Base-by-base conservation (phyloP, 2,797 vertebrate species). In the Cyprinodon diabolis region DNA sequence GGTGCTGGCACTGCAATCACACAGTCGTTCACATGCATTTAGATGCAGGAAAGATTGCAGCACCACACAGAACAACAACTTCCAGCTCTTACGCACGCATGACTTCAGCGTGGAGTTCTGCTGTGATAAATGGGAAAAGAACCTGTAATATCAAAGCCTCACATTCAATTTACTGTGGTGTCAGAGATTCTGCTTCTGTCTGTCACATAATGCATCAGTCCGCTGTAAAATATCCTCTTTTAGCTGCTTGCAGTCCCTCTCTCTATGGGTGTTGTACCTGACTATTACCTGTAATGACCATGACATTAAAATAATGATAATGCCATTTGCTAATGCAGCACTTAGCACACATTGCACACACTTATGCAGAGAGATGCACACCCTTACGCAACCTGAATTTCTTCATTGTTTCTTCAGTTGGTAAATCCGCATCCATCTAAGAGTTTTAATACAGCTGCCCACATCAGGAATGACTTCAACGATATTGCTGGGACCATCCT, bases 271-370 rank as follows among this genome's bases (percentile, higher is more conserved):
- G 87, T 85, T 90, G 89, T 89, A 93, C 90, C 91, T 87, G 89
- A 87, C 88, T 91, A 93, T 94, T 93, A 93, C 89, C 89, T 88
- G 90, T 90, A 93, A 93, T 94, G 91, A 93, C 87, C 82, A 74
- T 94, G 93, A 93, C 93, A 94, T 94, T 94, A 94, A 86, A 93
- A 94, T 92, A 94, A 95, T 92, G 89, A 93, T 91, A 92, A 93
- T 79, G 78, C 74, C 73, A 69, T 84, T 86, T 86, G 84, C 84
- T 90, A 92, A 93, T 90, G 89, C 85, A 92, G 90, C 91, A 91
- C 90, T 92, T 93, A 93, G 77, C 68, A 74, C 75, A 80, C 84
- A 72, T 54, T 68, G 76, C 83, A 81, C 77, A 77, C 66, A 73
- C 60, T 74, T 52, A 49, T 40, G 60, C 86, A 30, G 76, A 77